Base-by-base conservation (phyloP, 2,113 vertebrate genomes). In the Spea bombifrons region DNA sequence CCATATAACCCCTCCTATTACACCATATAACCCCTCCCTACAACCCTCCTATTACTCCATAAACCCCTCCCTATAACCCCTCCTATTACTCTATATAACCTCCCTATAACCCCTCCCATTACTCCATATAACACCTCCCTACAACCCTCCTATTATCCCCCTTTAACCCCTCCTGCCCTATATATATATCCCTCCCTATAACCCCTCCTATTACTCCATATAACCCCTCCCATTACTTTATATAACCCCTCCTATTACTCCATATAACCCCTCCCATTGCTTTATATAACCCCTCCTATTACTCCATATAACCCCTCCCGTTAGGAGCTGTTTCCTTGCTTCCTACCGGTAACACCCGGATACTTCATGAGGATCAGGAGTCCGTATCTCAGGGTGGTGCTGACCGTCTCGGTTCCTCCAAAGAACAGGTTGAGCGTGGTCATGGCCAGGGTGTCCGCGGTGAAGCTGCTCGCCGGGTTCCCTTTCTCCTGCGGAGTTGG, bases 371-470 rank as follows among this genome's bases (percentile, higher is more conserved):
- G 73, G 47, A 93, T 82, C 67, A 86, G 87, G 3, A 94, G 82
- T 2, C 84, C 85, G 5, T 88, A 93, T 88, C 84, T 84, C 59
- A 95, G 71, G 7, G 92, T 93, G 50, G 88, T 90, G 82, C 92
- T 93, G 48, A 88, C 92, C 17, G 92, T 92, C 75, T 95, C 88
- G 0, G 91, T 94, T 81, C 92, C 91, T 3, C 91, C 89, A 6
- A 90, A 44, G 80, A 91, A 95, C 48, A 93, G 84, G 75, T 92
- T 91, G 3, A 90, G 8, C 1, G 90, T 89, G 0, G 86, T 93
- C 17, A 85, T 81, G 12, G 88, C 71, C 83, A 93, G 3, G 4
- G 89, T 93, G 0, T 94, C 85, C 47, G 83, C 65, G 55, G 85
- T 81, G 83, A 94, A 95, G 73, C 91, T 89, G 45, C 87, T 88